Base-by-base conservation (phyloP, 2,797 vertebrate species). In the Anguilla pacifica region DNA sequence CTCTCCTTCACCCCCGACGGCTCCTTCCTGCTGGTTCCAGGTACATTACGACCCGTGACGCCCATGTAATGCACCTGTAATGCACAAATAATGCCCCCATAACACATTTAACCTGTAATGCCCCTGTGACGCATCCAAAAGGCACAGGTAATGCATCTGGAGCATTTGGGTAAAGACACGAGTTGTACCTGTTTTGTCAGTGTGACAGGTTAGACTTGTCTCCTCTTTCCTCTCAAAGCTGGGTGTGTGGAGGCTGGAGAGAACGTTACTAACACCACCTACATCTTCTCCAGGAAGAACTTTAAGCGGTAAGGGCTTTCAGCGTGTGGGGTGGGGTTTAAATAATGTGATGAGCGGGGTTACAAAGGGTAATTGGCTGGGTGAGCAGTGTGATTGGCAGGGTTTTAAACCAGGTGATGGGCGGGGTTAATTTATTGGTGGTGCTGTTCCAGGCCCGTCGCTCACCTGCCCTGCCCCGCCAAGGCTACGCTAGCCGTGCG, bases 1-100 rank as follows among this genome's bases (percentile, higher is more conserved):
- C 97, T 99, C 22, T 97, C 97, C 22, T 99, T 99, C 91, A 99
- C 98, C n/a, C 97, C 98, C 0, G 98, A 99, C 11, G 98, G 98
- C 0, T 98, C 98, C 64, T 97, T 99, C 77, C 96, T 99, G 70
- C 96, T 99, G 6, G 96, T 95, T 0, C 98, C 98, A 93, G 98
- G 98, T 99, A 91, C 11, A 59, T 6, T 7, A 25, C 10, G 49
- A 43, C 79, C 70, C 70, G 53, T 43, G 13, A 83, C 15, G 2
- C 22, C 11, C 19, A 46, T 64, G 61, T 31, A 53, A 9, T 70
- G 6, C 7, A 70, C 28, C n/a, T 70, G 7, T 70, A n/a, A 9
- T 70, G 64, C 61, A 64, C 61, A 6, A 25, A 64, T 25, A 6
- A 22, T 64, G 5, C 17, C 61, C 61, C 61, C 22, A 19, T 70